Percentiles rank a stretch among this genome's conserved stretches.
Evolutionary conservation across 2,113 vertebrate genomes (phyloP).

Genomic region (Lichenostomus cassidix): DNA sequence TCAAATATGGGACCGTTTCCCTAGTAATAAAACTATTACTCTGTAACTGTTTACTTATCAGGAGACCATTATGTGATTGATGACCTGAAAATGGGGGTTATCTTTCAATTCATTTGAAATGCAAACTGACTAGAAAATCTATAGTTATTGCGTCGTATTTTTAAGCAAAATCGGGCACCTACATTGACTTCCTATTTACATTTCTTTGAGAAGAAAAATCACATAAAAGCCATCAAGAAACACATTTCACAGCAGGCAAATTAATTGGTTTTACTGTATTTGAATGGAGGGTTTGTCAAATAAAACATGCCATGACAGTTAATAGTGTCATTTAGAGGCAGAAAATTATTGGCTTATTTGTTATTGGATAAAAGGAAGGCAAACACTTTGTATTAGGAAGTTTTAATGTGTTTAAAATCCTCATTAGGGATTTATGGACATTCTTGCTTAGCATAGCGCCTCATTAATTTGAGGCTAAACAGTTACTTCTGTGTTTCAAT

Average conservation of each 20-base stretch:
- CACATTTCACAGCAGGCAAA: conserved; percentile 79
- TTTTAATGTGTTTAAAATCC: conserved; percentile 85
- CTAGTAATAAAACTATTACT: conserved; percentile 70
- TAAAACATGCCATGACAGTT: conserved; percentile 80
- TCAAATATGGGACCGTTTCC: conserved; percentile 53
- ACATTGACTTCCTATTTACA: conserved; percentile 74
- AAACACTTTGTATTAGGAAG: conserved; percentile 84
- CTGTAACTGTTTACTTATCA: conserved; percentile 69
- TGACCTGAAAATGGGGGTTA: conserved; percentile 71
- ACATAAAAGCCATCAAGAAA: conserved; percentile 77
- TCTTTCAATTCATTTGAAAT: conserved; percentile 76
- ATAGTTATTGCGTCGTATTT: conserved; percentile 62
- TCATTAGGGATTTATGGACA: conserved; percentile 84
- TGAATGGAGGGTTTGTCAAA: conserved; percentile 81
- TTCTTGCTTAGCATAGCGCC: conserved; percentile 77
- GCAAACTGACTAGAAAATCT: conserved; percentile 70
- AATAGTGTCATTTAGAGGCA: conserved; percentile 82
- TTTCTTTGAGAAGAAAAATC: conserved; percentile 73
- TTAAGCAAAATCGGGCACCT: conserved; percentile 72
- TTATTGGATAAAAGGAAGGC: conserved; percentile 82
- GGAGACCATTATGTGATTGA: conserved; percentile 67
- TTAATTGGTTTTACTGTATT: conserved; percentile 84
- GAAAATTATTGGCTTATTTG: conserved; percentile 84
- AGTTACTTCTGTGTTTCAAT: conserved; percentile 79
- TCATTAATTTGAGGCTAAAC: conserved; percentile 83